Conservation (phyloP, 2,797 vertebrate genomes). For the Margarornis squamiger region DNA sequence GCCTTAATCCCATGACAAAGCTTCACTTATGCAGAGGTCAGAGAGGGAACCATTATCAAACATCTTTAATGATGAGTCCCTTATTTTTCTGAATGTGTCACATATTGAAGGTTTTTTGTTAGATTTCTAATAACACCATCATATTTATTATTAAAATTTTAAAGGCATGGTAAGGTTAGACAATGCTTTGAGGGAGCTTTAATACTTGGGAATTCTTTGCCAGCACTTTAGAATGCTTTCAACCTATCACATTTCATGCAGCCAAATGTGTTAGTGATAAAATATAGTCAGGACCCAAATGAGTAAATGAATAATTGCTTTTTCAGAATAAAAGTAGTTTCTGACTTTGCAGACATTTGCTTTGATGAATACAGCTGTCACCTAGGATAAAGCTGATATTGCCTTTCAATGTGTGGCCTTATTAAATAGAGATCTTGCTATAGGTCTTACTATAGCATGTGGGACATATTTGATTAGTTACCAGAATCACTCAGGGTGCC, state of each 20-base stretch:
- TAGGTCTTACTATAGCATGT: background rate
- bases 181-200: background rate
- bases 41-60: background rate
- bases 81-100: background rate
- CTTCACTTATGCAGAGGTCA: background rate
- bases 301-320: constrained; percentile 67
- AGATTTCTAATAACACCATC: background rate
- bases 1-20: background rate
- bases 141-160: background rate
- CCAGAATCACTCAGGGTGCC: background rate
- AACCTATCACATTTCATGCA: background rate
- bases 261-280: constrained; percentile 10
- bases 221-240: background rate
- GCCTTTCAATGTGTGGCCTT: constrained; percentile 66
- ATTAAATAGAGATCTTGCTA: constrained; percentile 64
- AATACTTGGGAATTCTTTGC: background rate
- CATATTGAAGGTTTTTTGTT: background rate
- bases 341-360: constrained; percentile 65
- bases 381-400: constrained; percentile 66
- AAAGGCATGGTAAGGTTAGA: background rate
- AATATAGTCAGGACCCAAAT: constrained; percentile 23
- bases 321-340: constrained; percentile 54
- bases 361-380: constrained; percentile 73
- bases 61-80: background rate
- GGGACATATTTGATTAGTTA: constrained; percentile 32